Evolutionary conservation across 2,797 vertebrate species (phyloP).

Genomic region (Periophthalmus magnuspinnatus): DNA sequence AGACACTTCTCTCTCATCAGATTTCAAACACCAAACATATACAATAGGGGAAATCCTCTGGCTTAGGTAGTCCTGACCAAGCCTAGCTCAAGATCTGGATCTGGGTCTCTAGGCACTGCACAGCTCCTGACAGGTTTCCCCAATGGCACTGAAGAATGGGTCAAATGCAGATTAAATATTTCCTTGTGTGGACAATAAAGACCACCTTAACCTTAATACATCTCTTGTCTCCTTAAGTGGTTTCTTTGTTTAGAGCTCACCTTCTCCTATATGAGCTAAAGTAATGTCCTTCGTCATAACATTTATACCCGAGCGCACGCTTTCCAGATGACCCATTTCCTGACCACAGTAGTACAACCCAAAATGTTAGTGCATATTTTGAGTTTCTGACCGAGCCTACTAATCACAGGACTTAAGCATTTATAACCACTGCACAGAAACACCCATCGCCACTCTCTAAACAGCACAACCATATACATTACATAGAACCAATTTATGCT

Average conservation of each 20-base stretch:
- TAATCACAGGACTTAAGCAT: constrained; percentile 68
- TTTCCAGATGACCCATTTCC: constrained; percentile 79
- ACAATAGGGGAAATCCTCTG: background rate
- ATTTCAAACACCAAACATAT: background rate
- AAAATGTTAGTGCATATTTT: constrained; percentile 53
- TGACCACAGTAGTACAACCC: constrained; percentile 56
- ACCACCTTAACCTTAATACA: background rate
- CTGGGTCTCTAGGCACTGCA: too few relatives aligned
- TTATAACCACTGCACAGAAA: constrained; percentile 46
- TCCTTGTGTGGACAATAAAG: too few relatives aligned
- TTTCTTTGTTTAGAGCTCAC: constrained; percentile 58
- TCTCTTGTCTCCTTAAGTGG: constrained; percentile 27
- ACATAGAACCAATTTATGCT: constrained; percentile 7
- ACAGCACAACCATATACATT: constrained; percentile 30
- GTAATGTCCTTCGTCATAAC: constrained; percentile 62
- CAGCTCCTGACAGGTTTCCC: too few relatives aligned
- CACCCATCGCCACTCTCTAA: constrained; percentile 56
- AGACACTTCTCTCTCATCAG: background rate
- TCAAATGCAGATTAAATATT: too few relatives aligned
- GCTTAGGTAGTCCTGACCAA: too few relatives aligned
- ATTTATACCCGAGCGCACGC: constrained; percentile 62
- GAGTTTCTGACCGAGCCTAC: constrained; percentile 55
- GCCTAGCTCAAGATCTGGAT: too few relatives aligned
- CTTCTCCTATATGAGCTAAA: constrained; percentile 59
- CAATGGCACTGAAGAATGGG: too few relatives aligned